Conservation (phyloP, 2,113 vertebrate genomes). For the Epinephelus moara region DNA sequence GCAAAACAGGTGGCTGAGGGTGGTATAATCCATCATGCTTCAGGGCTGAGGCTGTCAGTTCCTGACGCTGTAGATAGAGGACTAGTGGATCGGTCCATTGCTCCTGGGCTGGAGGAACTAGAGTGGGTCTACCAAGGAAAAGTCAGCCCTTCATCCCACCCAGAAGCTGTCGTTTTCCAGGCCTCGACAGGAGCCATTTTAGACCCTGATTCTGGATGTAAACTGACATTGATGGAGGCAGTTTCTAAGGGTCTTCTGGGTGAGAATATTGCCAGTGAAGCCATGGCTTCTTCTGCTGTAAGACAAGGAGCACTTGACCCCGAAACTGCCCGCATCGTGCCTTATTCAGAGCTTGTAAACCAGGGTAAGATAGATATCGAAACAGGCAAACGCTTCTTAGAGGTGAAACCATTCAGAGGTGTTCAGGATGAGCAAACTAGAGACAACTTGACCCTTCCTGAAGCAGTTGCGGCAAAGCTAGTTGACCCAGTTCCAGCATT, state of each 20-base stretch:
- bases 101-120: slow-evolving; percentile 84
- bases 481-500: slow-evolving; percentile 85
- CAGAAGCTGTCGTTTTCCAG: slow-evolving; percentile 81
- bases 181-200: slow-evolving; percentile 81
- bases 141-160: slow-evolving; percentile 77
- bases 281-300: slow-evolving; percentile 75
- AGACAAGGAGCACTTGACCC: slow-evolving; percentile 86
- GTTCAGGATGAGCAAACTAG: slow-evolving; percentile 79
- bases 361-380: slow-evolving; percentile 92
- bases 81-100: slow-evolving; percentile 84
- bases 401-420: slow-evolving; percentile 88
- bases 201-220: slow-evolving; percentile 81
- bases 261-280: slow-evolving; percentile 68
- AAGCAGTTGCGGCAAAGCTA: slow-evolving; percentile 83
- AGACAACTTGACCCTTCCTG: slow-evolving; percentile 72
- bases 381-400: slow-evolving; percentile 92
- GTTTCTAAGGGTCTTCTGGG: slow-evolving; percentile 84
- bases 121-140: slow-evolving; percentile 83
- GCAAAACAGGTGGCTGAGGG: slow-evolving; percentile 91
- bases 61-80: slow-evolving; percentile 85
- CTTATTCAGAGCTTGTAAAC: slow-evolving; percentile 91
- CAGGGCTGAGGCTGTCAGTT: slow-evolving; percentile 91
- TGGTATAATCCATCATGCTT: slow-evolving; percentile 91
- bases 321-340: slow-evolving; percentile 83
- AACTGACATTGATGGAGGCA: slow-evolving; percentile 84